These are phyloP conservation scores for Sylvia borin DNA, from an alignment of 2,797 vertebrate genomes.

Conservation along the genomic window DNA sequence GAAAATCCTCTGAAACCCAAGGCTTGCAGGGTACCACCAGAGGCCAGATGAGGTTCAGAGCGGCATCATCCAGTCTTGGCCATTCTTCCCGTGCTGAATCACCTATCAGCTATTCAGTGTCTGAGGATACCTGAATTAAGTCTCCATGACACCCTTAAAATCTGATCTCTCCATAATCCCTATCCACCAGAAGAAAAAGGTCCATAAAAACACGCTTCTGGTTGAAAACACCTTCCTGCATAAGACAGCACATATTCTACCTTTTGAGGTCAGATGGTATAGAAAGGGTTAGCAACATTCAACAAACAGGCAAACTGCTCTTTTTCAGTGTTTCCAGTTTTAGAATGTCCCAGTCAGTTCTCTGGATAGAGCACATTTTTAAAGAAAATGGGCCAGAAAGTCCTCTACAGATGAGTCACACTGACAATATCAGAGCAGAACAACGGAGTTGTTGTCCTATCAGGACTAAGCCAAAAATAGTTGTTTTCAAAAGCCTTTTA, in stretches of 20 bases:
- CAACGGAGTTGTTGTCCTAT: not conserved
- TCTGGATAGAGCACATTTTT: conserved; percentile 15
- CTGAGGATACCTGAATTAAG: not conserved
- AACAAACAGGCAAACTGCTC: not conserved
- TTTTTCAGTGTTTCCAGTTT: conserved; percentile 5
- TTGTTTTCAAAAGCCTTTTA: conserved; percentile 53
- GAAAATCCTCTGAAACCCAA: not conserved
- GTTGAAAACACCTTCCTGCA: not conserved
- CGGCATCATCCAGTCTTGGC: not conserved
- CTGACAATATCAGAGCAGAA: not conserved
- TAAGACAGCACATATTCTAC: not conserved
- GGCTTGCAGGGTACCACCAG: not conserved
- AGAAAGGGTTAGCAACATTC: not conserved
- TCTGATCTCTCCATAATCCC: not conserved
- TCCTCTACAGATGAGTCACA: conserved; percentile 37
- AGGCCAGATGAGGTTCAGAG: not conserved
- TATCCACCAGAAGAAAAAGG: not conserved
- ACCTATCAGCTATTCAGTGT: not conserved
- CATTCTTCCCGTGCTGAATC: not conserved
- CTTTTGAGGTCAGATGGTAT: not conserved
- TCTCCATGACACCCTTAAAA: not conserved
- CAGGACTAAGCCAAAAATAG: conserved; percentile 37
- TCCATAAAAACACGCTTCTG: not conserved
- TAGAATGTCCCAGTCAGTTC: not conserved
- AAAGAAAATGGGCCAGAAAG: conserved; percentile 49